Evolutionary conservation across 2,797 vertebrate genomes (phyloP).

Genomic region (Echeneis naucrates): DNA sequence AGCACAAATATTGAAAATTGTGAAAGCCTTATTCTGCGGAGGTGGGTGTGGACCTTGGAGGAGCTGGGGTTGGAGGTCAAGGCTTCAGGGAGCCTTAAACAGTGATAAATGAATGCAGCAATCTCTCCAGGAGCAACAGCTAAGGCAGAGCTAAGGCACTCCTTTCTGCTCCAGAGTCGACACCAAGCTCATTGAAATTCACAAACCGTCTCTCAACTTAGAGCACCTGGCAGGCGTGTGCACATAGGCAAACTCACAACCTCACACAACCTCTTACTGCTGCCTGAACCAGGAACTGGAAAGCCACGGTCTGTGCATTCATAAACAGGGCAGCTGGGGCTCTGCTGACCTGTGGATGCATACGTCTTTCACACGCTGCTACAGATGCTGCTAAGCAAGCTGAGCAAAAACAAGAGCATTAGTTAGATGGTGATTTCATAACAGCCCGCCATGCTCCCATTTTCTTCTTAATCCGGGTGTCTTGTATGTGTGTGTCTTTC

Average conservation of each 20-base stretch:
- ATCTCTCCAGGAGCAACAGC: conserved; percentile 53
- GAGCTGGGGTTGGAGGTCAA: conserved; percentile 66
- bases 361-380: conserved; percentile 47
- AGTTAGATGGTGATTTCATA: conserved; percentile 21
- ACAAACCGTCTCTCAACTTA: conserved; percentile 58
- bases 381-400: conserved; percentile 32
- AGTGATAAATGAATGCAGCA: conserved; percentile 71
- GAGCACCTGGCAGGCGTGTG: conserved; percentile 76
- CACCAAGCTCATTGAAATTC: conserved; percentile 79
- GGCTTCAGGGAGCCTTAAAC: conserved; percentile 59
- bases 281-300: conserved; percentile 50
- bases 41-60: conserved; percentile 42
- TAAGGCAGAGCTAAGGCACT: conserved; percentile 58
- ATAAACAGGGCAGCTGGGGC: conserved; percentile 67
- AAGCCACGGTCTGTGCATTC: conserved; percentile 60
- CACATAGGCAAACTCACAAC: conserved; percentile 68
- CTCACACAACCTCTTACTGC: conserved; percentile 68
- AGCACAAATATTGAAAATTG: conserved; percentile 23
- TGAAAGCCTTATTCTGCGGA: conserved; percentile 36
- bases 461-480: conserved; percentile 30
- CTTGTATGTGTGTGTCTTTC: conserved; percentile 65
- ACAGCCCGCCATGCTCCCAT: conserved; percentile 27
- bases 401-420: conserved; percentile 32
- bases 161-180: conserved; percentile 60
- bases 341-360: conserved; percentile 65